Percentiles rank a stretch among this genome's conserved stretches.
Evolutionary conservation across 2,113 vertebrate genomes (phyloP).

Genomic region (Nestor notabilis): DNA sequence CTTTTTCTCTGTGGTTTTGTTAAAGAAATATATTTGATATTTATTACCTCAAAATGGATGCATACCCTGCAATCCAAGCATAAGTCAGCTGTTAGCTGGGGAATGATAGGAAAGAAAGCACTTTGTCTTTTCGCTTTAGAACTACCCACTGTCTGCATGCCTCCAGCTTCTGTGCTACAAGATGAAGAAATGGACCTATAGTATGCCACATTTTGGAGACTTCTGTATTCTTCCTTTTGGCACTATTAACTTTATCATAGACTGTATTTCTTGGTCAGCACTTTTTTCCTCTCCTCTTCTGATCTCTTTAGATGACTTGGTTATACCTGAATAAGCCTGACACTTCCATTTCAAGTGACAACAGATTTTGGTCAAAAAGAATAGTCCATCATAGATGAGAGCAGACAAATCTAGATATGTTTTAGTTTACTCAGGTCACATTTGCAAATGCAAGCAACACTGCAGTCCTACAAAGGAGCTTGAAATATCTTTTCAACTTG

Average conservation of each 20-base stretch:
- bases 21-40: not conserved
- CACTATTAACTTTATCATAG: not conserved
- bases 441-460: not conserved
- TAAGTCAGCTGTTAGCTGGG: not conserved
- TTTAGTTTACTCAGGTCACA: not conserved
- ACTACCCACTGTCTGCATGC: not conserved
- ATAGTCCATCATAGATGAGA: not conserved
- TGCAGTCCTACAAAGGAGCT: not conserved
- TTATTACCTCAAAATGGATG: not conserved
- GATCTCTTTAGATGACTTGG: not conserved
- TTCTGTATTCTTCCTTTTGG: not conserved
- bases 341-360: not conserved
- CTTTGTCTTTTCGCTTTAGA: not conserved
- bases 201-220: not conserved
- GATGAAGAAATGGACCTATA: not conserved
- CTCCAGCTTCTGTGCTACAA: not conserved
- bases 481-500: not conserved
- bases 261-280: not conserved
- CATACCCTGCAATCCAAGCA: not conserved
- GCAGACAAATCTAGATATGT: not conserved
- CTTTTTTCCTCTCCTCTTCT: not conserved
- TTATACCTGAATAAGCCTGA: not conserved
- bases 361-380: not conserved
- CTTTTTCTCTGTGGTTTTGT: not conserved
- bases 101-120: not conserved